Percentiles rank a stretch among this genome's conserved stretches.
phyloP scores from a whole-genome alignment of 1,140 invertebrate species.

The Aphelenchoides besseyi region DNA sequence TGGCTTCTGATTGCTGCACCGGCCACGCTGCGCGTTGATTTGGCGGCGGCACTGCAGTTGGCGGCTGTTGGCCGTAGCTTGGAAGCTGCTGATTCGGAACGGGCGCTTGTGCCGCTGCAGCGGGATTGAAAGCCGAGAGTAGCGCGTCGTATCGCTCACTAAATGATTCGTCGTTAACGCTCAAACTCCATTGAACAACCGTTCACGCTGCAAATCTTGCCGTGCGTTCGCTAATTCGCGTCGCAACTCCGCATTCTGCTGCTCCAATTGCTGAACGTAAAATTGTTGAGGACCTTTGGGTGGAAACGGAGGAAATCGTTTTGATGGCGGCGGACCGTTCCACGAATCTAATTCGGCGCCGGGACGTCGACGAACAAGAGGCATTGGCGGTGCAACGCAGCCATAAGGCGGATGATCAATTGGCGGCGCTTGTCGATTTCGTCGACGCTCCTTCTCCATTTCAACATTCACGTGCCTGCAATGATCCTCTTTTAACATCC shows the following conservation, averaged over 20 bases:
- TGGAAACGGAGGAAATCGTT: slow-evolving; percentile 24
- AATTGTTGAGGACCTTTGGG: slow-evolving; percentile 21
- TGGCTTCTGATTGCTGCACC: not conserved
- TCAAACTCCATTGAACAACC: not conserved
- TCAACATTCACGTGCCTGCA: slow-evolving; percentile 48
- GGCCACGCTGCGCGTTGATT: not conserved
- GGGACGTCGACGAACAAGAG: not conserved
- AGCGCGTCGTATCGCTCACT: not conserved
- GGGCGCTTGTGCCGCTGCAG: not conserved
- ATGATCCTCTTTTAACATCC: too few species aligned
- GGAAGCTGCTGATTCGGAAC: not conserved
- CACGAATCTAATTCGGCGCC: slow-evolving; percentile 21
- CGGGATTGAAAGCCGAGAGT: not conserved
- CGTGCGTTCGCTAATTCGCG: slow-evolving; percentile 50
- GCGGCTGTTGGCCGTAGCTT: not conserved
- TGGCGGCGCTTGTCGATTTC: slow-evolving; percentile 18
- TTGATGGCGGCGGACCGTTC: slow-evolving; percentile 20
- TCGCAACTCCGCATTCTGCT: slow-evolving; percentile 46
- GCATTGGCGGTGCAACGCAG: slow-evolving; percentile 23
- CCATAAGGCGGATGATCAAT: too few species aligned
- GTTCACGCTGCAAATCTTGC: slow-evolving; percentile 52
- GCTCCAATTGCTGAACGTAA: slow-evolving; percentile 46
- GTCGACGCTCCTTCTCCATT: slow-evolving; percentile 40
- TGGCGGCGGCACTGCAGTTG: not conserved
- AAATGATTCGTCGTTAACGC: too few species aligned